Evolutionary conservation across 2,113 vertebrate species (phyloP).

Genomic region (Apaloderma vittatum): DNA sequence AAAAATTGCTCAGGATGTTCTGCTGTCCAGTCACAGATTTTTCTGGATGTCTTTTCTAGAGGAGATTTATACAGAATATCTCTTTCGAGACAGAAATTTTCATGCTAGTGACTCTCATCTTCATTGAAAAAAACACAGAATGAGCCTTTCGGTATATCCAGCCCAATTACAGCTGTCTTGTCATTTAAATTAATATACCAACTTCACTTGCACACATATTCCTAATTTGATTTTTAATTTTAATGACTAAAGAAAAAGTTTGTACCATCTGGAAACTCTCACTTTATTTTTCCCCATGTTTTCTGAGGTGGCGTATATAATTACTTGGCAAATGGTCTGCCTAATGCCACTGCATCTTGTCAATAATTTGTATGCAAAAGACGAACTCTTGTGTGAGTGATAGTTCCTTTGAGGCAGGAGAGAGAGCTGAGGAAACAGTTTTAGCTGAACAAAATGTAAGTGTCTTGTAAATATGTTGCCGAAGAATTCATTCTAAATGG

Average conservation of each 20-base stretch:
- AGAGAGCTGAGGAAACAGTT: neutral
- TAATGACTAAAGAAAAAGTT: neutral
- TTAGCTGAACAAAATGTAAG: neutral
- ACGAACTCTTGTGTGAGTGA: neutral
- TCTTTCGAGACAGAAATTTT: neutral
- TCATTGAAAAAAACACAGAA: neutral
- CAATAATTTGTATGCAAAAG: slow-evolving; percentile 33
- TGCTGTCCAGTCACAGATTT: neutral
- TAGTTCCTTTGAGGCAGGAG: neutral
- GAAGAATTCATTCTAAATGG: neutral
- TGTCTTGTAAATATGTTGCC: slow-evolving; percentile 5
- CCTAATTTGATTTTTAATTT: neutral
- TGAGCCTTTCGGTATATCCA: neutral
- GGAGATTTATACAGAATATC: neutral
- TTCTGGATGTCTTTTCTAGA: neutral
- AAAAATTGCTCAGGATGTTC: neutral
- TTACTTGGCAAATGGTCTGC: neutral
- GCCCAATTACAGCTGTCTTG: neutral
- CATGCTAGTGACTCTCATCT: neutral
- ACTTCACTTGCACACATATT: neutral
- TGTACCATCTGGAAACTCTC: slow-evolving; percentile 10
- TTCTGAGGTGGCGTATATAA: neutral
- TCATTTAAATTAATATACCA: neutral
- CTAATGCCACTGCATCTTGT: neutral
- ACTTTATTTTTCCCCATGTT: neutral